Base-by-base conservation (phyloP, 2,888 invertebrate species). In the Clunio marinus region DNA sequence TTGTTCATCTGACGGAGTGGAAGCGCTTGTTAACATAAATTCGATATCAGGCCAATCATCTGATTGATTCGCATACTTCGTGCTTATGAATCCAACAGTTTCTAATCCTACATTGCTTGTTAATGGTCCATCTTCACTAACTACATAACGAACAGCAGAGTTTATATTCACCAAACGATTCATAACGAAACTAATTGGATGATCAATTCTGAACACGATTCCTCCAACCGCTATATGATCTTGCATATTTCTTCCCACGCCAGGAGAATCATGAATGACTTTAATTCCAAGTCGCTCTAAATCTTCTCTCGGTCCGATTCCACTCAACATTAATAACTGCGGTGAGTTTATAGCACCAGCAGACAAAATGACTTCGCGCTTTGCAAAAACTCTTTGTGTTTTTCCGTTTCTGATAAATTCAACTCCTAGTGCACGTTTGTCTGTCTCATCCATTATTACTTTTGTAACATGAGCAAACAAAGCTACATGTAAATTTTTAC, bases 21-120 rank as follows among this genome's bases (percentile, higher is more conserved):
- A 89, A 0, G 89, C 85, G 25, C 92, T 89, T 0, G 91, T 89
- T 78, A 93, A 80, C 90, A 94, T 93, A 74, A 93, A 91, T 75
- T 93, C 92, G 70, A 94, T 91, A 74, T 94, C 94, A 0, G 94
- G 93, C 91, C 92, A 93, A 76, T 94, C 93, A 69, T 93, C 91
- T 0, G 87, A 84, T 67, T 86, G 82, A 75, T 93, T 94, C 0
- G 91, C 91, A 75, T 92, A 93, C 78, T 93, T 93, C 0, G 93
- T 93, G 27, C 88, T 87, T 66, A 94, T 88, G 75, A 95, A 95
- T 0, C 89, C 93, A 0, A 92, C 89, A 0, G 91, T 89, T 79
- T 95, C 95, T 69, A 95, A 81, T 0, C 93, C 94, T 24, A 93
- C 84, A 73, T 89, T 90, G 0, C 93, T 90, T 0, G 95, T 93